These are phyloP conservation scores for Chymomyza caudatula DNA, from an alignment of 2,888 invertebrate genomes.

Conservation along the genomic window DNA sequence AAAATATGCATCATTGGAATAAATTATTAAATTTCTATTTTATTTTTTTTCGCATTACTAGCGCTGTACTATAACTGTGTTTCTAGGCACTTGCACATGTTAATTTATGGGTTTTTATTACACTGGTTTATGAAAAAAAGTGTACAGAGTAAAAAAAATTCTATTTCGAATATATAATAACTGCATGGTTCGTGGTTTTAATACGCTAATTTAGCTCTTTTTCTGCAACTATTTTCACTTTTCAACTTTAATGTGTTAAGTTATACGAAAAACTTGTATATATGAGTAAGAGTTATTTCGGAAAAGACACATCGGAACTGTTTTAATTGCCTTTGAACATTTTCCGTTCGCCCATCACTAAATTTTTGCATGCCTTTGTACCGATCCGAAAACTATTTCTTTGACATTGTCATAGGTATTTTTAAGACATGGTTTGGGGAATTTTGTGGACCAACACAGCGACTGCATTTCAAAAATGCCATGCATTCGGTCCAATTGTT, in stretches of 20 bases:
- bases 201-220: not conserved
- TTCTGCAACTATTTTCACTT: not conserved
- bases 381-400: no score
- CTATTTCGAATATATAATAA: no score
- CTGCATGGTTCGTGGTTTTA: not conserved
- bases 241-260: not conserved
- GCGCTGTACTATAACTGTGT: slow-evolving; percentile 14
- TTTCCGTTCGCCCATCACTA: no score
- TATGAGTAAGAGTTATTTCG: not conserved
- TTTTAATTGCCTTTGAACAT: no score
- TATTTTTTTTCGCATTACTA: slow-evolving; percentile 25
- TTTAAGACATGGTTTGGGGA: no score
- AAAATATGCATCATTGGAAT: slow-evolving; percentile 17
- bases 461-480: no score
- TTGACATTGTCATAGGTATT: no score
- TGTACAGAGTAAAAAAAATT: no score
- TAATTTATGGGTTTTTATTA: not conserved
- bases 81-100: not conserved
- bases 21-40: slow-evolving; percentile 16
- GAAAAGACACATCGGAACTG: not conserved
- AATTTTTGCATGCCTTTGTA: no score
- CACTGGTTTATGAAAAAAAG: not conserved
- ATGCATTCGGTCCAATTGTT: no score
- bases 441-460: no score
- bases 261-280: not conserved